phyloP scores from a whole-genome alignment of 2,888 invertebrate species.

The Agapetus fuscipes region DNA sequence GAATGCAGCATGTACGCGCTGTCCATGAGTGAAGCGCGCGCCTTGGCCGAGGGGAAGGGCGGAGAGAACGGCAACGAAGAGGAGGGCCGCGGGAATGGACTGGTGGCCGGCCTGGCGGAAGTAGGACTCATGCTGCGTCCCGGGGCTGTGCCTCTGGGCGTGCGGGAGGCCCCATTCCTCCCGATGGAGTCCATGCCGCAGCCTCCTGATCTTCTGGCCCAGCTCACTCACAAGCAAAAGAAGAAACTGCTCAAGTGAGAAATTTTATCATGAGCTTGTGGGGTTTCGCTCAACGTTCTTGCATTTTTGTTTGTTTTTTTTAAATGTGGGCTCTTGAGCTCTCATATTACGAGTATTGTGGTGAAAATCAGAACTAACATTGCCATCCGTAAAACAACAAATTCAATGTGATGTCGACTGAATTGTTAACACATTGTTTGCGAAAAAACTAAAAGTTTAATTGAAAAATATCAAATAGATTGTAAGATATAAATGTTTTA shows the following conservation, averaged over 20 bases:
- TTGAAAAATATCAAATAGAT: too few relatives aligned
- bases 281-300: not conserved
- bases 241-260: conserved; percentile 76
- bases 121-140: conserved; percentile 85
- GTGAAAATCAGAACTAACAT: too few relatives aligned
- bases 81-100: conserved; percentile 51
- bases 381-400: too few relatives aligned
- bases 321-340: conserved; percentile 4
- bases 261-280: too few relatives aligned
- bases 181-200: conserved; percentile 45
- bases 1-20: conserved; percentile 91
- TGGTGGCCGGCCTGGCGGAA: conserved; percentile 87
- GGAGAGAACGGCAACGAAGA: conserved; percentile 64
- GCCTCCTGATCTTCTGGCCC: conserved; percentile 74
- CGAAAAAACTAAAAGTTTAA: too few relatives aligned
- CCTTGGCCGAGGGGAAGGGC: conserved; percentile 60
- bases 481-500: too few relatives aligned
- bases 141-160: conserved; percentile 50
- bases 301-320: not conserved
- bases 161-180: conserved; percentile 52
- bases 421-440: too few relatives aligned
- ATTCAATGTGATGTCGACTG: too few relatives aligned
- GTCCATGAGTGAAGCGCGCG: conserved; percentile 73
- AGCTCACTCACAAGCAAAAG: conserved; percentile 80
- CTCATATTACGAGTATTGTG: too few relatives aligned